Evolutionary conservation across 1,140 invertebrate species (phyloP).

Genomic region (Lamellibrachia luymesi): DNA sequence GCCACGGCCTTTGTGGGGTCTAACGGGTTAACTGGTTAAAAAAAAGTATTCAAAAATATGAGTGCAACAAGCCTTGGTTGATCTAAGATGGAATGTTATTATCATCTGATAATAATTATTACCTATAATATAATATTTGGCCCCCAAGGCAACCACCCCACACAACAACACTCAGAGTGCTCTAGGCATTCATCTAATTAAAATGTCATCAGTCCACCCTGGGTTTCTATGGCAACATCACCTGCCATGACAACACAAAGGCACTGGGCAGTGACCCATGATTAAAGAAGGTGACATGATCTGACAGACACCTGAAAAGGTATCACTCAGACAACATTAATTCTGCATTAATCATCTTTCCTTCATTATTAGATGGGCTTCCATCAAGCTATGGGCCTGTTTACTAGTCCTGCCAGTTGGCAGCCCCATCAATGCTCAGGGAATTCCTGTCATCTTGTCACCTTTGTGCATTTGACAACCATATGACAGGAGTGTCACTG

Average conservation of each 20-base stretch:
- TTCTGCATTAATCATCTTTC: neutral
- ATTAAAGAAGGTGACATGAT: constrained; percentile 1
- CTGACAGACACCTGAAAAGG: neutral
- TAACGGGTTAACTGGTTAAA: too few species aligned
- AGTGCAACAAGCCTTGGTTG: too few species aligned
- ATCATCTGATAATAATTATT: neutral
- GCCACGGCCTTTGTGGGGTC: too few species aligned
- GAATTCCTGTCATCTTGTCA: neutral
- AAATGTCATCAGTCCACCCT: neutral
- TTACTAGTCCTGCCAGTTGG: neutral
- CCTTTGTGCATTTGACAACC: neutral
- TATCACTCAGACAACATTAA: neutral
- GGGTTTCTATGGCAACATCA: neutral
- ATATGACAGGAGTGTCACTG: neutral
- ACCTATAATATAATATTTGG: neutral
- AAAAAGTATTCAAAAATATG: too few species aligned
- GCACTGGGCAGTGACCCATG: neutral
- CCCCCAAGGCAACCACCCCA: neutral
- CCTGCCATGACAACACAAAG: neutral
- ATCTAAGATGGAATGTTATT: neutral
- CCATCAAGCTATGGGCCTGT: neutral
- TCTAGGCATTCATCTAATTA: neutral
- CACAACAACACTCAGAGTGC: neutral
- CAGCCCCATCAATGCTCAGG: neutral
- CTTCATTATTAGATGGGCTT: neutral